Evolutionary conservation across 1,140 invertebrate species (phyloP), one percentile per base, ranked within the genome.

Genomic region (Apis dorsata): DNA sequence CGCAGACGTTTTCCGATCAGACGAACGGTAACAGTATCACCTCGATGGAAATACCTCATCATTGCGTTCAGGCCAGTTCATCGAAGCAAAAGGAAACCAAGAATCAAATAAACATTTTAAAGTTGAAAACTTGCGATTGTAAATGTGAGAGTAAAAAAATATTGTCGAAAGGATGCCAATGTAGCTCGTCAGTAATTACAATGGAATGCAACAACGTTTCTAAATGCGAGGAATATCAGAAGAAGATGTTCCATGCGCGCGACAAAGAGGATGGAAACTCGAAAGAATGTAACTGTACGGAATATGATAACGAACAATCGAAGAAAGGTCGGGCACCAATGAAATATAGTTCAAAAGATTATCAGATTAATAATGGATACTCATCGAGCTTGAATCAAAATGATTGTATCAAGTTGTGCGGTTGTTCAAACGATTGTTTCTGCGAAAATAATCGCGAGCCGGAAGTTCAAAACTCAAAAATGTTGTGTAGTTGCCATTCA

Each of bases 61-160:
- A 21, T 0, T 73, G 55, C 24, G 72, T 63, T 17, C 75, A 77
- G 13, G 66, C 75, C 13, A 57, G 60, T 49, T 77, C 86, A 19
- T 66, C 85, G 0, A 90, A 90, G 49, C 88, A 91, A 65, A 94
- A 94, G 82, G 93, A 93, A 53, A 79, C 90, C 2, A 94, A 93
- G 49, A 94, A 94, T 87, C 90, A 92, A 44, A 71, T 93, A 70
- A 94, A 93, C 71, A 90, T 90, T 9, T 91, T 86, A 0, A 93
- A 93, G 70, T 87, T 89, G 17, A 92, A 88, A 28, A 86, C 24
- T 0, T 91, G 88, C 68, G 68, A 86, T 15, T 77, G 65, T n/a
- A 66, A 72, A 21, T 11, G 51, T 11, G 83, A 87, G 15, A 66
- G 11, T 19, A 81, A 81, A 24, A 76, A 21, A 28, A 11, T 34